Base-by-base conservation (phyloP, 1,140 invertebrate species). In the Venturia canescens region DNA sequence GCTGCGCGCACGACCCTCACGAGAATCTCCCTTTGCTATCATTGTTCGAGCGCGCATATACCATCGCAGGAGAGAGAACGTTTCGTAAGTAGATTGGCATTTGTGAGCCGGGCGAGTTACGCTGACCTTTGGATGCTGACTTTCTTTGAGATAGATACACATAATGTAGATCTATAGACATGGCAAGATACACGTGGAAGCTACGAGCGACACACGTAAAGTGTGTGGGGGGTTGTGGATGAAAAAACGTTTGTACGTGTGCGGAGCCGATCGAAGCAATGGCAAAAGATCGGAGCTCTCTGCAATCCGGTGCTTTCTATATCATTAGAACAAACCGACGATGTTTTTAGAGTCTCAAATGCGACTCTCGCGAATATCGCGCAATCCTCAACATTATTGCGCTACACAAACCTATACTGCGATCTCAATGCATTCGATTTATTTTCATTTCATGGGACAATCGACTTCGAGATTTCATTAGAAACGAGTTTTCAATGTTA, bases 11-110 rank as follows among this genome's bases (percentile, higher is more conserved):
- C 57, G 31, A 50, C 38, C 71, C 60, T 66, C 48, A 66, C 80
- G 77, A 76, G 44, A 75, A 77, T 83, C 71, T 80, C 78, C 81
- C 79, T 83, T 81, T 29, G 78, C 66, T 86, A 87, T 87, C 87
- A 87, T 86, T 88, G 87, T 88, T 87, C 80, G 80, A 84, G 67
- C 78, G 79, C 81, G 79, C 48, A 80, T 29, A 85, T 0, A 66
- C 1, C 1, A 67, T 16, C 1, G 13, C n/a, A 6, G 13, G 53
- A 29, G 66, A 69, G 66, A 69, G 66, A 69, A 31, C 29, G 76
- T 88, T 88, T 87, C 87, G 87, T 88, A 88, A 88, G 85, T 87
- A 84, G 86, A 88, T 88, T 87, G 87, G 87, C 86, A 88, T 88
- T 87, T 87, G 83, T 87, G 86, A 86, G 84, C 82, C 85, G 85